Evolutionary conservation across 1,140 invertebrate species (phyloP), one percentile per base, ranked within the genome.

Genomic region (Gonatopus flavifemur): DNA sequence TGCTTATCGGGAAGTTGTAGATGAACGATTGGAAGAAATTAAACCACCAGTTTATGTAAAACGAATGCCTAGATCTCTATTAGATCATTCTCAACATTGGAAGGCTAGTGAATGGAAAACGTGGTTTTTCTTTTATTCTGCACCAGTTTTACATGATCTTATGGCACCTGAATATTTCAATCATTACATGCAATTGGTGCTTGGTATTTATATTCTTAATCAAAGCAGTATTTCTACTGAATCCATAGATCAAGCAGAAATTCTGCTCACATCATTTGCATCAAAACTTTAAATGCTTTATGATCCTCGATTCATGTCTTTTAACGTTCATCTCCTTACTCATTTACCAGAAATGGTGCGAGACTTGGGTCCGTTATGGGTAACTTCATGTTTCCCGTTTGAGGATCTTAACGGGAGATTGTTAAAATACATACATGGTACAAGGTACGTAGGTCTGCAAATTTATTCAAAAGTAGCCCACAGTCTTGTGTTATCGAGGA

Each of bases 101-200:
- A 66, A 66, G 46, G 55, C 61, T 10, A 48, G 43, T 0, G 55
- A 62, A 30, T 60, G 55, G 28, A 56, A 57, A 31, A 44, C 31
- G 0, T 64, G 52, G 24, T 36, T 50, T 2, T 39, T 57, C 5
- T 39, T 35, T 13, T 54, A 52, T 42, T 58, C 47, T 9, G 6
- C 55, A n/a, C 15, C 49, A 12, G 30, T 63, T n/a, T 43, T 59
- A n/a, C 15, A 48, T 5, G 44, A 46, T 24, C 45, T 58, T 10
- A 32, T 63, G 30, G 6, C 33, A 8, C 20, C 46, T 3, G 2
- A 5, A 19, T 64, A 56, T 49, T 52, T 52, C 19, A 37, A 55
- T 8, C 61, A 66, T 36, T 57, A 54, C 40, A 44, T 43, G 13
- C 36, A 46, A 15, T 32, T 55, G 15, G 53, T 50, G 1, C 15